Evolutionary conservation across 2,888 invertebrate species (phyloP).

Genomic region (Cephus rjabovi): DNA sequence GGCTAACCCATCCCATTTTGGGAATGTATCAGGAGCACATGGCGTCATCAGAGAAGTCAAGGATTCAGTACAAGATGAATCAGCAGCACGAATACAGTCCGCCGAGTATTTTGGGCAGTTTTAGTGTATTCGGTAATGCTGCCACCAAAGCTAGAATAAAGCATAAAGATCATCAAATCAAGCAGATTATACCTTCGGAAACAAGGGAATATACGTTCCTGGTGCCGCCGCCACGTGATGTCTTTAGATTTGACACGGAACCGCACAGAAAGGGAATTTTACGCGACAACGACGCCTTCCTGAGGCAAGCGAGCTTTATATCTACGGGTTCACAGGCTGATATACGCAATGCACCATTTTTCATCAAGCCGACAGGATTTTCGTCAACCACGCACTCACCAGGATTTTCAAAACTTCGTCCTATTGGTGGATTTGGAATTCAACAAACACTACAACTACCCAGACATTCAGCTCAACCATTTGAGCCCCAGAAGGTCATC

Average conservation of each 20-base stretch:
- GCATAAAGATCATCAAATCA: slow-evolving; percentile 17
- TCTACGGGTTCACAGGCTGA: slow-evolving; percentile 14
- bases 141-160: slow-evolving; percentile 62
- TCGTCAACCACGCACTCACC: slow-evolving; percentile 12
- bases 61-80: slow-evolving; percentile 19
- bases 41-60: slow-evolving; percentile 50
- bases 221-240: slow-evolving; percentile 57
- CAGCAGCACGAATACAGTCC: slow-evolving; percentile 42
- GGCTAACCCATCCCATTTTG: slow-evolving; percentile 52
- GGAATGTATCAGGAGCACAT: slow-evolving; percentile 59
- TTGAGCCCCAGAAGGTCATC: slow-evolving; percentile 47
- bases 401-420: slow-evolving; percentile 39
- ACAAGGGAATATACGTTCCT: slow-evolving; percentile 57
- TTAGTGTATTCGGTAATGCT: slow-evolving; percentile 72
- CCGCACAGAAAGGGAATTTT: slow-evolving; percentile 48
- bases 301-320: slow-evolving; percentile 46
- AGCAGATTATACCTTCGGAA: slow-evolving; percentile 46
- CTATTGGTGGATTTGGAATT: slow-evolving; percentile 17
- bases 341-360: slow-evolving; percentile 2
- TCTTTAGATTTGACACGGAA: slow-evolving; percentile 54
- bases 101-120: slow-evolving; percentile 68
- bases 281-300: slow-evolving; percentile 46
- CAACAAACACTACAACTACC: slow-evolving; percentile 38
- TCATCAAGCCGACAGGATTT: slow-evolving; percentile 18
- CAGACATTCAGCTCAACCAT: slow-evolving; percentile 42